phyloP scores from a whole-genome alignment of 2,888 invertebrate species.

The Maniola hyperantus region DNA sequence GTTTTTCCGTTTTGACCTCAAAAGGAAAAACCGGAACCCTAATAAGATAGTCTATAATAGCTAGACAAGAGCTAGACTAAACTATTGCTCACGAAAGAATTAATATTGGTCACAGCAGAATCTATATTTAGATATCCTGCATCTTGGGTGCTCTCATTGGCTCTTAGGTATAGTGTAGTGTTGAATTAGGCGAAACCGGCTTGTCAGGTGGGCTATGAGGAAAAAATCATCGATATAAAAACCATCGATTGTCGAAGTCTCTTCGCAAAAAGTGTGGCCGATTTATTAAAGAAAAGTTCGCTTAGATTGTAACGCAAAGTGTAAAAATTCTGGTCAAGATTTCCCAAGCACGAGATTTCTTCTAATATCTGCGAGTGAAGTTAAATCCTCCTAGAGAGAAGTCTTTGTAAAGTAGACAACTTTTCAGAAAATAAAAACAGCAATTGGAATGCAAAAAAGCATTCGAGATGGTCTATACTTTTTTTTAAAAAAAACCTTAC shows the following conservation, averaged over 20 bases:
- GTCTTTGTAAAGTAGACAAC: not conserved
- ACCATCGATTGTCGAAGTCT: not conserved
- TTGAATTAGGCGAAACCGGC: conserved; percentile 16
- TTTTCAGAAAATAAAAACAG: not conserved
- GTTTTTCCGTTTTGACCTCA: too few species aligned
- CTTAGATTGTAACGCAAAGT: not conserved
- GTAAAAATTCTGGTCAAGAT: not conserved
- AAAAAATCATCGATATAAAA: not conserved
- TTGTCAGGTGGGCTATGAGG: conserved; percentile 13
- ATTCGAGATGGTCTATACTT: not conserved
- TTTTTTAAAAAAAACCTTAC: not conserved
- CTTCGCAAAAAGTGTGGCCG: conserved; percentile 1
- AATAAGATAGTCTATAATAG: too few species aligned
- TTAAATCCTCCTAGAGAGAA: not conserved
- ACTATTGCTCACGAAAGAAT: not conserved
- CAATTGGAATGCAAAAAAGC: not conserved
- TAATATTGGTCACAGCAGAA: not conserved
- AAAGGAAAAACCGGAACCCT: too few species aligned
- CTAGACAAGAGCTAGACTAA: too few species aligned
- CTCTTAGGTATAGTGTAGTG: conserved; percentile 1
- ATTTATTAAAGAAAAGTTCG: conserved; percentile 1
- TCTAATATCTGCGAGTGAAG: not conserved
- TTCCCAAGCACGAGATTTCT: not conserved
- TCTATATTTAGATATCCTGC: conserved; percentile 2
- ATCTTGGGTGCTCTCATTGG: conserved; percentile 14